Evolutionary conservation across 2,113 vertebrate species (phyloP).

Genomic region (Siphamia tubifer): DNA sequence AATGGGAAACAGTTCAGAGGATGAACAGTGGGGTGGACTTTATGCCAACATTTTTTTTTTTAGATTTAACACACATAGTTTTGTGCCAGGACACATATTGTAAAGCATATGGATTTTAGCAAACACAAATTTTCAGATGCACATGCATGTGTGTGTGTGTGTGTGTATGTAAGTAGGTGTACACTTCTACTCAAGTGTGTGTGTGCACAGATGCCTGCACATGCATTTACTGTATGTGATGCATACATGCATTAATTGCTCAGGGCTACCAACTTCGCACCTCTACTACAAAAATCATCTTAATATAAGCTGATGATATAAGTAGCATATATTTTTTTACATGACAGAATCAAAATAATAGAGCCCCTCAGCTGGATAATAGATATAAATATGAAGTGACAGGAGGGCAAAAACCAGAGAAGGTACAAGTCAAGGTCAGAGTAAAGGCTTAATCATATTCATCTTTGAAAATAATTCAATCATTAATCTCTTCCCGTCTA

Average conservation of each 20-base stretch:
- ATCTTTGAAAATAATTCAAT: constrained; percentile 38
- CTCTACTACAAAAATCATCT: not conserved
- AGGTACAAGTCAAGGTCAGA: constrained; percentile 40
- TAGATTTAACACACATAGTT: too few relatives aligned
- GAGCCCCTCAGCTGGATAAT: constrained; percentile 19
- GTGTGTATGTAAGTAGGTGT: not conserved
- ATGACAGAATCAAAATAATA: constrained; percentile 71
- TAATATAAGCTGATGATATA: constrained; percentile 15
- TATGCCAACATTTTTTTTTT: too few relatives aligned
- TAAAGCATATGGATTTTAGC: constrained; percentile 18
- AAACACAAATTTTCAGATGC: constrained; percentile 19
- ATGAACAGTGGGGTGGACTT: not conserved
- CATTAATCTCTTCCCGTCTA: constrained; percentile 47
- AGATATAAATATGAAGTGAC: constrained; percentile 39
- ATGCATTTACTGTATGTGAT: constrained; percentile 10
- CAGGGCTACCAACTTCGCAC: not conserved
- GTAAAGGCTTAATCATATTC: constrained; percentile 28
- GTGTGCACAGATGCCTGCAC: not conserved
- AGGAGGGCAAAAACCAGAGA: constrained; percentile 7
- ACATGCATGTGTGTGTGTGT: not conserved
- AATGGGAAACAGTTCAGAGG: not conserved
- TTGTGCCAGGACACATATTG: constrained; percentile 26
- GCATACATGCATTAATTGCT: not conserved
- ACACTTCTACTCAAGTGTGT: not conserved
- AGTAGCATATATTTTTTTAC: constrained; percentile 16